Base-by-base conservation (phyloP, 2,888 invertebrate genomes). In the Anaspis maculata region DNA sequence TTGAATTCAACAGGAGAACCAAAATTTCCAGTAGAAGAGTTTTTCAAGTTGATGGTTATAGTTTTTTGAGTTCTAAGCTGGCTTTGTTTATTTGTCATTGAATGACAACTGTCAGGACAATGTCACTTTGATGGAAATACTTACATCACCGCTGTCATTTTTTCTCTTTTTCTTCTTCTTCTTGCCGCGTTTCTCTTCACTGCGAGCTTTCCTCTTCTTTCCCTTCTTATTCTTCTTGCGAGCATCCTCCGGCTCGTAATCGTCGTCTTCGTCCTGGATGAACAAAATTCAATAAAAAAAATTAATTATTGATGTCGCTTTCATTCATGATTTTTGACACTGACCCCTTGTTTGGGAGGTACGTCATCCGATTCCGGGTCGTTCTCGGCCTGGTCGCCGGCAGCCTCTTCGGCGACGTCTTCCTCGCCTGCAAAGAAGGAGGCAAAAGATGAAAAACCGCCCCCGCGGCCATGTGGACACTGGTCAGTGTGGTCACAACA, bases 161-260 rank as follows among this genome's bases (percentile, higher is more conserved):
- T 88, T 90, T 64, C 87, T 82, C 73, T 89, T 89, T 72, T 90
- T 91, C 77, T 91, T 91, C 69, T 90, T 89, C 68, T 90, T 89
- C 63, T 88, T 88, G 47, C 89, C 90, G 59, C 89, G 91, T 64
- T 90, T 89, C 36, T 86, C 85, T 62, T 91, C 91, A 52, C 89
- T 84, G 52, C 83, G 76, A 32, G 83, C 86, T 70, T 91, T 92
- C 57, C 94, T 76, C 62, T 95, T 95, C 65, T 94, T 94, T 13
- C 90, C 91, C 56, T 92, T 91, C 60, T 92, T 92, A n/a, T n/a
- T n/a, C 68, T 88, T 87, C 65, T 86, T 87, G 52, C 85, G 77
- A 30, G 75, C 74, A 66, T 83, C 87, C 58, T 88, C 88, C 32
- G 83, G 83, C 44, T 87, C 87, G 51, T 85, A 87, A 62, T 89